Base-by-base conservation (phyloP, 2,113 vertebrate genomes). In the Herpetotheres cachinnans region DNA sequence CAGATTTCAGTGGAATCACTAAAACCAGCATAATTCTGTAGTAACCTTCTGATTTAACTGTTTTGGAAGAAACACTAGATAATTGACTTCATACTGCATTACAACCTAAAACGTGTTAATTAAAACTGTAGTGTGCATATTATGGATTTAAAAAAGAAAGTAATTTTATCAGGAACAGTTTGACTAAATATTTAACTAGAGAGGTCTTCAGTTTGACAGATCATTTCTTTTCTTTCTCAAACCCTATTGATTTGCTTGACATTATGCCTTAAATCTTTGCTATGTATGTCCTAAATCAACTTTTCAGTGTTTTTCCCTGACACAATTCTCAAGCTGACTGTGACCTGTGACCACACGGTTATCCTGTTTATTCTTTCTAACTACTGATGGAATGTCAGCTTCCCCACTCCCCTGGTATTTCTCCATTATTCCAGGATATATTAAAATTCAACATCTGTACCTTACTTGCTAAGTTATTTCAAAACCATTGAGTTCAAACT, bases 291-390 rank as follows among this genome's bases (percentile, higher is more conserved):
- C 14, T 73, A 87, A 66, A 87, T 86, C 72, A 93, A 46, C 52
- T 84, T 77, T 55, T 91, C 82, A 42, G 10, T 78, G 24, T 54
- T 95, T 94, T 90, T 73, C 16, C 38, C 22, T 77, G 76, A 50
- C 49, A 70, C 40, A 70, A 0, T 89, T 96, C 59, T 91, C 72
- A 94, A 82, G 42, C 50, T 80, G 70, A 38, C 42, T 83, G 27
- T 91, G 92, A 89, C 72, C 80, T 73, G 12, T 90, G 80, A 81
- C 77, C 76, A 50, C 38, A 30, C 9, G 38, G 25, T 91, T 86
- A 54, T 71, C 72, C 59, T 96, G 89, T 94, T 95, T 94, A 63
- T 83, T 32, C 47, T 86, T 94, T 81, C 50, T 67, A 82, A 74
- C 77, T 86, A 55, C 38, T 67, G 63, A 71, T 84, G 55, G 59